Percentiles rank a stretch among this genome's conserved stretches.
Evolutionary conservation across 2,113 vertebrate species (phyloP).

Genomic region (Mirounga angustirostris): DNA sequence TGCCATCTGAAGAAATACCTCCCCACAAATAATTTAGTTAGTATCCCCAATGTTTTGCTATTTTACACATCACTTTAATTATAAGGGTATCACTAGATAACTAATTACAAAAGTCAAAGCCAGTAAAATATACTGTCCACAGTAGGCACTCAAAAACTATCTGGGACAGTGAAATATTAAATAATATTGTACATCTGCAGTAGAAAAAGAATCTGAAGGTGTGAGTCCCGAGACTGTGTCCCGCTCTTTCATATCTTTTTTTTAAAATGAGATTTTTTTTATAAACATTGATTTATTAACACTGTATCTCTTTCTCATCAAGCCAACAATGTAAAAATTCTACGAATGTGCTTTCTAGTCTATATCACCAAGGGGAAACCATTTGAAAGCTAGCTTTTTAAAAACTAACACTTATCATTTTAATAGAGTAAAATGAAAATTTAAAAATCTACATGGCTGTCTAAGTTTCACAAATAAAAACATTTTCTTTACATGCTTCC

Average conservation of each 20-base stretch:
- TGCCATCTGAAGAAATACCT: conserved; percentile 55
- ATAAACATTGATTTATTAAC: conserved; percentile 43
- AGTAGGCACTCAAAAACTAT: conserved; percentile 35
- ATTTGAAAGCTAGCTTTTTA: neutral
- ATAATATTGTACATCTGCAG: neutral
- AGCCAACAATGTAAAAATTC: conserved; percentile 48
- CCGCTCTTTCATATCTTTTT: neutral
- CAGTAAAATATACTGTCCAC: neutral
- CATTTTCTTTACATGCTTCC: neutral
- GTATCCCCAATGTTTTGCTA: conserved; percentile 51
- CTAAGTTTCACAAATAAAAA: conserved; percentile 11
- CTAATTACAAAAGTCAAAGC: conserved; percentile 56
- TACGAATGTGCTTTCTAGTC: neutral
- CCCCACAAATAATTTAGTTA: conserved; percentile 41
- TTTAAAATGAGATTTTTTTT: conserved; percentile 56
- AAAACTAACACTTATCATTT: conserved; percentile 2
- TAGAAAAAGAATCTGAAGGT: neutral
- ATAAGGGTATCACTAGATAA: conserved; percentile 20
- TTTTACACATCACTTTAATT: conserved; percentile 59
- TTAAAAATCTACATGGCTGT: neutral
- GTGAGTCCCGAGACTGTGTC: neutral
- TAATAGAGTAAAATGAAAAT: conserved; percentile 40
- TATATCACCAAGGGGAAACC: neutral
- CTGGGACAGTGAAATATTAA: neutral
- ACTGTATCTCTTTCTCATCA: neutral